Percentiles rank a stretch among this genome's conserved stretches.
These are phyloP conservation scores for Montifringilla adamsi DNA, from an alignment of 2,113 vertebrate species.

Conservation along the genomic window DNA sequence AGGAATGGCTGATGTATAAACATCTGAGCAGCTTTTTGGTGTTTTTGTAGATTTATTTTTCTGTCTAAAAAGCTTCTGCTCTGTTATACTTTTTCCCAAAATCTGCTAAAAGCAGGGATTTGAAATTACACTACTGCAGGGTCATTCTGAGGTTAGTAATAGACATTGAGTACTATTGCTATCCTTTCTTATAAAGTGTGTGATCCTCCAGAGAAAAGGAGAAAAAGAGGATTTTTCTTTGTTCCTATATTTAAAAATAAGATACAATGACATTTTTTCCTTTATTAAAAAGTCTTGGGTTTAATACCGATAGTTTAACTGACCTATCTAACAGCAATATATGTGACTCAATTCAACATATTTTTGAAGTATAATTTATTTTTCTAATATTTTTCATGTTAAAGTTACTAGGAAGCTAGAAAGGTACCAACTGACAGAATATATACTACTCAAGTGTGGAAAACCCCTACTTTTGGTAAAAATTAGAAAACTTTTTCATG, in stretches of 20 bases:
- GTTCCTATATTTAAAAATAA: not conserved
- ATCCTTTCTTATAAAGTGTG: not conserved
- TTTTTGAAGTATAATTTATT: not conserved
- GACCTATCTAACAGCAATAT: not conserved
- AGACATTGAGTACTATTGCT: not conserved
- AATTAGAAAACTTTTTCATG: not conserved
- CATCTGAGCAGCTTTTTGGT: not conserved
- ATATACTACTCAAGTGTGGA: not conserved
- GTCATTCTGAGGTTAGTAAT: not conserved
- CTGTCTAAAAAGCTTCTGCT: not conserved
- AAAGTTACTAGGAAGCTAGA: not conserved
- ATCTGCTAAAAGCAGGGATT: constrained; percentile 4
- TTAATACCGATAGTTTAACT: not conserved
- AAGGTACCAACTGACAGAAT: not conserved
- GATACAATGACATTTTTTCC: not conserved
- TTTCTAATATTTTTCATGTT: not conserved
- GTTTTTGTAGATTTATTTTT: not conserved
- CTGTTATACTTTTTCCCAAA: not conserved
- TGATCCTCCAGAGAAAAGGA: not conserved
- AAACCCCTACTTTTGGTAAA: not conserved
- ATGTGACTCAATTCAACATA: not conserved
- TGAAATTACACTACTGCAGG: not conserved
- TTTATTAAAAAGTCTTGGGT: not conserved
- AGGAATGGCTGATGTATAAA: not conserved
- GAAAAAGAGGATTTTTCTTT: not conserved